Conservation (phyloP, 2,888 invertebrate species). For the Tuberolachnus salignus region DNA sequence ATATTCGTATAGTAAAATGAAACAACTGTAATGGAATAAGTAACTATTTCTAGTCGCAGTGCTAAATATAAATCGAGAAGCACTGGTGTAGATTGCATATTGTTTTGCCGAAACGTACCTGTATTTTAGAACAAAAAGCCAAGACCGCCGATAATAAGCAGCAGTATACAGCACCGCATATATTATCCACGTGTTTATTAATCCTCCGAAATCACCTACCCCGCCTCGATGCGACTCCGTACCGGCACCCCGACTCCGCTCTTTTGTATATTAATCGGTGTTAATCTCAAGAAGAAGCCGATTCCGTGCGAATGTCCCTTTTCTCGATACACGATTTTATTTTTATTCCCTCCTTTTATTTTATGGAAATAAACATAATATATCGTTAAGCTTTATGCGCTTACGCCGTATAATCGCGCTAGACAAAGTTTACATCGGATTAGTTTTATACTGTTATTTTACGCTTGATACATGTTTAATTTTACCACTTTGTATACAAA, state of each 20-base stretch:
- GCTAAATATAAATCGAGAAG: too few relatives aligned
- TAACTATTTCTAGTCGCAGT: not conserved
- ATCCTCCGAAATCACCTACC: not conserved
- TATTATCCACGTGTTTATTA: slow-evolving; percentile 14
- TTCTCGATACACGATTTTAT: too few relatives aligned
- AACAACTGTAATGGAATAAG: too few relatives aligned
- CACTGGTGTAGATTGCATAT: not conserved
- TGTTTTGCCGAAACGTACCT: slow-evolving; percentile 5
- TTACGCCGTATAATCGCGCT: too few relatives aligned
- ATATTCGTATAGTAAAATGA: too few relatives aligned
- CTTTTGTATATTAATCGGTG: slow-evolving; percentile 8
- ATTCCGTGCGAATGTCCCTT: too few relatives aligned
- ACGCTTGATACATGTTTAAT: not conserved
- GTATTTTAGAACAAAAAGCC: slow-evolving; percentile 2
- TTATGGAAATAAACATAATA: too few relatives aligned
- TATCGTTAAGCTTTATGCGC: too few relatives aligned
- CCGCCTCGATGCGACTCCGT: not conserved
- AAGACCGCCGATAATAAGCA: not conserved
- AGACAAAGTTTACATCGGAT: too few relatives aligned
- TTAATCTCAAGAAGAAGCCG: too few relatives aligned
- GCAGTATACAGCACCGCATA: not conserved
- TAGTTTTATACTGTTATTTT: too few relatives aligned
- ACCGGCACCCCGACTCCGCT: not conserved
- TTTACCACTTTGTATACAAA: not conserved
- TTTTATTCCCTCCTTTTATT: too few relatives aligned